Evolutionary conservation across 2,797 vertebrate genomes (phyloP), one percentile per base, ranked within the genome.

Genomic region (Cyprinella venusta): DNA sequence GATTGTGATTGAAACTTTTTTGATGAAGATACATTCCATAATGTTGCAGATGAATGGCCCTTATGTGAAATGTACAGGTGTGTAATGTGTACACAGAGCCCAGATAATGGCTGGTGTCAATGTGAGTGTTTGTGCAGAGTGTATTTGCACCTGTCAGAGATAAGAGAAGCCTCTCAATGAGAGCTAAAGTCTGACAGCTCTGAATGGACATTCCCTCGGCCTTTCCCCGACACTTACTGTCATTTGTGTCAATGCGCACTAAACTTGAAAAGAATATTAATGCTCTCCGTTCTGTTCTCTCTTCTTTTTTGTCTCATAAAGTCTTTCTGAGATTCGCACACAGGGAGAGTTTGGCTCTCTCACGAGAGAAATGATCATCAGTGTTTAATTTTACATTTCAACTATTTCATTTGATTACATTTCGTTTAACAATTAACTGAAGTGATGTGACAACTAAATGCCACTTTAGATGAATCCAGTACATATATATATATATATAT

Each of bases 141-240:
- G 26, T 78, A 70, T 83, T 83, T 83, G 65, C 75, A 40, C 15
- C 54, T 78, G 81, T 78, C 81, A 83, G 65, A 77, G 81, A 78
- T 83, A 71, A 83, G 75, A 4, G 0, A 63, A 83, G 81, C 54
- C 13, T 63, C 68, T 81, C 56, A 4, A 48, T 67, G 21, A 10
- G 63, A 79, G 63, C 40, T 36, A 30, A 67, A 68, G 72, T 33
- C 63, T 33, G 65, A 70, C 81, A 13, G 19, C 52, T 45, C 65
- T 77, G 69, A 70, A 69, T 38, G 75, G 30, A 77, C 52, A 38
- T 63, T 70, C 42, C 12, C 74, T 42, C 3, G 6, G 65, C 54
- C 30, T 13, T 83, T 59, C 52, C 21, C 38, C 50, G 81, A 68
- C 61, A 67, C 50, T 42, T 56, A 45, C 36, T 40, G 65, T 61